Evolutionary conservation across 2,797 vertebrate genomes (phyloP).

Genomic region (Chaunax sp.): DNA sequence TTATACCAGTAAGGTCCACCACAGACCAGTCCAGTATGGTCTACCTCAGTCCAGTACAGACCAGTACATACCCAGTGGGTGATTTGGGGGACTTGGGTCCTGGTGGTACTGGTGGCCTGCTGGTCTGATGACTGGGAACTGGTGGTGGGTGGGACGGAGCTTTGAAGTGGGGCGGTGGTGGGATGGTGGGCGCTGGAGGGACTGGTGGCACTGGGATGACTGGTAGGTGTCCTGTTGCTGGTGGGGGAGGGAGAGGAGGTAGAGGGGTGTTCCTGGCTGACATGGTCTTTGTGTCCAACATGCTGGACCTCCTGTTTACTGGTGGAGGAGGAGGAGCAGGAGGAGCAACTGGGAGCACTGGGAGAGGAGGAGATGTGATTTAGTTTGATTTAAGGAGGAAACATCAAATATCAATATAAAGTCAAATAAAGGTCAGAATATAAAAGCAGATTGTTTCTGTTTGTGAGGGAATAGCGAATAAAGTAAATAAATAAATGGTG

Average conservation of each 20-base stretch:
- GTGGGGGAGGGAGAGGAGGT: constrained; percentile 70
- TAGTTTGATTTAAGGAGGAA: neutral
- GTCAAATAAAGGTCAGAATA: neutral
- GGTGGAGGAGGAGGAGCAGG: constrained; percentile 75
- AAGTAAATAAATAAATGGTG: no score
- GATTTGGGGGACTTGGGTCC: constrained; percentile 79
- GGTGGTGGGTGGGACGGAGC: constrained; percentile 61
- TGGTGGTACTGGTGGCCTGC: constrained; percentile 54
- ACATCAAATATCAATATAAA: neutral
- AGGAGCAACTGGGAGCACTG: constrained; percentile 73
- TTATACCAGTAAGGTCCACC: neutral
- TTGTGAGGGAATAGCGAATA: no score
- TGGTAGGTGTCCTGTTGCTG: constrained; percentile 42
- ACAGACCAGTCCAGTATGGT: neutral
- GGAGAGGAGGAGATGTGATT: constrained; percentile 16
- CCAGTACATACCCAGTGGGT: constrained; percentile 75
- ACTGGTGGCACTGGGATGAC: constrained; percentile 9
- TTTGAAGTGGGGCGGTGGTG: constrained; percentile 72
- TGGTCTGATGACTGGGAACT: constrained; percentile 84
- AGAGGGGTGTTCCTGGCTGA: constrained; percentile 77
- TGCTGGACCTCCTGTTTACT: constrained; percentile 79
- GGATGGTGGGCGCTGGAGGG: constrained; percentile 7
- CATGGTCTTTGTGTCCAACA: constrained; percentile 81
- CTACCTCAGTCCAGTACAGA: neutral
- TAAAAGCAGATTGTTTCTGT: no score